Evolutionary conservation across 2,888 invertebrate species (phyloP).

Genomic region (Phragmatobia fuliginosa): DNA sequence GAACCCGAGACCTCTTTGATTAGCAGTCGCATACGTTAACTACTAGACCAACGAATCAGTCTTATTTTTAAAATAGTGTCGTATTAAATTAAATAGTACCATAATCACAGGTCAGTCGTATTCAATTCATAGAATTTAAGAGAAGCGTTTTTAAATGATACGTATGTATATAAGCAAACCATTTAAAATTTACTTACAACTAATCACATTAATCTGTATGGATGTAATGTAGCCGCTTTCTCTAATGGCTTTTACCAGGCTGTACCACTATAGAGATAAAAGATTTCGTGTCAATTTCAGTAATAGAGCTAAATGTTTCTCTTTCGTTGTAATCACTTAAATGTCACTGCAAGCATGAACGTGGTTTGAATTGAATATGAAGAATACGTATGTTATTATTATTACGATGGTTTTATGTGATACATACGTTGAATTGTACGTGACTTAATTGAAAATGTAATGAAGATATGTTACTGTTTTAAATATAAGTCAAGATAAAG

Average conservation of each 20-base stretch:
- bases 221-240: slow-evolving; percentile 13
- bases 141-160: neutral
- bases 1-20: too few relatives aligned
- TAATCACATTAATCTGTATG: slow-evolving; percentile 19
- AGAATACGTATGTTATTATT: neutral
- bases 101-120: neutral
- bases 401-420: neutral
- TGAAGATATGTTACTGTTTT: too few relatives aligned
- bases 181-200: slow-evolving; percentile 17
- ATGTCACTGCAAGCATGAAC: slow-evolving; percentile 3
- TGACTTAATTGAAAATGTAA: neutral
- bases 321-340: slow-evolving; percentile 17
- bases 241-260: slow-evolving; percentile 20
- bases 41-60: too few relatives aligned
- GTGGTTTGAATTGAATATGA: slow-evolving; percentile 9
- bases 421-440: neutral
- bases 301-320: slow-evolving; percentile 12
- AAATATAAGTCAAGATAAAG: too few relatives aligned
- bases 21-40: too few relatives aligned
- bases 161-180: neutral
- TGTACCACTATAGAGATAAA: slow-evolving; percentile 13
- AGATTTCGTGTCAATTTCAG: slow-evolving; percentile 14
- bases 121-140: neutral
- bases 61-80: too few relatives aligned
- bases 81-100: too few relatives aligned